Percentiles rank a stretch among this genome's conserved stretches.
Evolutionary conservation across 2,113 vertebrate genomes (phyloP).

Genomic region (Willisornis vidua): DNA sequence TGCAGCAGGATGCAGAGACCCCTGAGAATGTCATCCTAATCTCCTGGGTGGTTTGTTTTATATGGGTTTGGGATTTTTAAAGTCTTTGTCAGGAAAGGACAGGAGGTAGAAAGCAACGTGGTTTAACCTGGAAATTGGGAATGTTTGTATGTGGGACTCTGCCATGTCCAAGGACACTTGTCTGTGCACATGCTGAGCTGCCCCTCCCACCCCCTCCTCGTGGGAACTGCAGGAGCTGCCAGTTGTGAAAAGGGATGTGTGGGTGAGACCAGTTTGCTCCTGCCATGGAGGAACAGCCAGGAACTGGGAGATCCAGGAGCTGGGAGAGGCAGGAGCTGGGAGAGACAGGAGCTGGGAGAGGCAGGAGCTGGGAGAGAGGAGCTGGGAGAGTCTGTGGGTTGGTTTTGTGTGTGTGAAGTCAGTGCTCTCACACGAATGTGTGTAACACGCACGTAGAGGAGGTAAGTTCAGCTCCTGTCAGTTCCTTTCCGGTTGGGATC

Average conservation of each 20-base stretch:
- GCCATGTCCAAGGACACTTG: rapidly evolving
- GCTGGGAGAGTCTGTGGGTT: neutral
- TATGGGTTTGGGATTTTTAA: neutral
- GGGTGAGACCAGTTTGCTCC: neutral
- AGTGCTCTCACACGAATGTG: neutral
- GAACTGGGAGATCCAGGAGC: neutral
- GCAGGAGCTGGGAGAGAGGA: neutral
- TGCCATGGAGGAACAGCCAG: neutral
- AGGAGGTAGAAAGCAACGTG: neutral
- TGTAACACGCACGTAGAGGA: neutral
- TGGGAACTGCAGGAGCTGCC: neutral
- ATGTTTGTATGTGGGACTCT: neutral
- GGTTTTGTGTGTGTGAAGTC: neutral
- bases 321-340: neutral
- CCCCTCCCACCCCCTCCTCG: neutral
- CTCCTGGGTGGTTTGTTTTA: neutral
- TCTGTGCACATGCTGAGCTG: rapidly evolving
- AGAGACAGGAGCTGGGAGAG: neutral
- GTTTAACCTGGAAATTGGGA: neutral
- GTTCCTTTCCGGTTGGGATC: neutral
- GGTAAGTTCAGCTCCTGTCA: neutral
- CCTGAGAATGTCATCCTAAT: neutral
- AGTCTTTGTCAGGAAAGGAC: rapidly evolving
- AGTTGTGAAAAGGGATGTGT: neutral
- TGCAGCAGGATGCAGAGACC: neutral